Base-by-base conservation (phyloP, 2,888 invertebrate species). In the Caenorhabditis zanzibari region DNA sequence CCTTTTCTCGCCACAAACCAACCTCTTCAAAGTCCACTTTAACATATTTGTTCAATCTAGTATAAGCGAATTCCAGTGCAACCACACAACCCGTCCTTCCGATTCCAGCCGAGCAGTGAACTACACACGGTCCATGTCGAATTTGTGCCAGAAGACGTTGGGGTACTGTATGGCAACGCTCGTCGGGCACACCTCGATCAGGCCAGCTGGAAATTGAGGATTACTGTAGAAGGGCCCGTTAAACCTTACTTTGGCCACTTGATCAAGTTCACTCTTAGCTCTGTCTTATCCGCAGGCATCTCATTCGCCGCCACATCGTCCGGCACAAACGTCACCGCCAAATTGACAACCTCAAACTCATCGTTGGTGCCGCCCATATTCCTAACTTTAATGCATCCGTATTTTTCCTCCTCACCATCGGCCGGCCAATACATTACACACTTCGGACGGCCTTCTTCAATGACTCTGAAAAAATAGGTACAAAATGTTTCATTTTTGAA, bases 71-170 rank as follows among this genome's bases (percentile, higher is more conserved):
- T 32, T 87, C 87, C 61, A 88, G 66, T 4, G 86, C 88, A 26
- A 88, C 81, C 14, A 88, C 61, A 76, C 86, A 88, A 14, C 88
- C 88, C 12, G 87, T 88, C 44, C 88, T 19, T 35, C 88, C 88
- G 56, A 88, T 88, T 16, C 88, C 85, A n/a, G 87, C 87, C 9
- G 87, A 88, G 44, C 88, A 88, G 71, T 88, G 88, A 10, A 88
- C 83, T 14, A 88, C 85, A 47, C 83, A 82, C 9, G 85, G 84
- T 3, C 80, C 84, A 22, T 73, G 75, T 26, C 87, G 63, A 12
- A 87, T 83, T n/a, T 58, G 68, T 3, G 84, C 87, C 35, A 88
- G 66, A 19, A 88, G 63, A 24, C 77, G 69, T 12, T 76, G 76
- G 2, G 86, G 88, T 28, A 88, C 84, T 2, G 82, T 77, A 66